Percentiles rank a stretch among this genome's conserved stretches.
Evolutionary conservation across 2,113 vertebrate genomes (phyloP).

Genomic region (Eolophus roseicapilla): DNA sequence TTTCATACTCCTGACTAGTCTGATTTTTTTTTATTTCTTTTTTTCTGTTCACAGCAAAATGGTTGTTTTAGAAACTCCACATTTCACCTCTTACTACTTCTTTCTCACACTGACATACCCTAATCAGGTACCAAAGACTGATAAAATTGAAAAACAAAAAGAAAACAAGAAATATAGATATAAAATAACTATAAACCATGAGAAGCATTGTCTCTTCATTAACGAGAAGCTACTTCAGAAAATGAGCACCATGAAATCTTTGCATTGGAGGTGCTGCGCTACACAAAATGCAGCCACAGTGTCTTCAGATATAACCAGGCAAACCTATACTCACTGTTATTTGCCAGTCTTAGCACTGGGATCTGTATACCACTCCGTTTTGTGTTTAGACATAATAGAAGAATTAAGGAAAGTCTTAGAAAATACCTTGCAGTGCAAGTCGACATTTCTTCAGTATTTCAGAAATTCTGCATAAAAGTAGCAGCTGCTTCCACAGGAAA

Average conservation of each 20-base stretch:
- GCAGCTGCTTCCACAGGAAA: constrained; percentile 43
- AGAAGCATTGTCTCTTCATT: not conserved
- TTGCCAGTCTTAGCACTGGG: accelerated
- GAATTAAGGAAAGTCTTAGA: not conserved
- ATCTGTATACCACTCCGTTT: accelerated
- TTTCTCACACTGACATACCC: not conserved
- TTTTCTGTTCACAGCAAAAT: not conserved
- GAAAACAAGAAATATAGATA: not conserved
- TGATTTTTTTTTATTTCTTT: not conserved
- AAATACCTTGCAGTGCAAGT: not conserved
- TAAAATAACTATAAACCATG: not conserved
- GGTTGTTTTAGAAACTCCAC: not conserved
- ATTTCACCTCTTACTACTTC: not conserved
- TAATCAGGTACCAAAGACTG: not conserved
- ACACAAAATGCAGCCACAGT: not conserved
- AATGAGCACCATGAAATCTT: not conserved
- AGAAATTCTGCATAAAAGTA: constrained; percentile 31
- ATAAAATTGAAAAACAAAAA: not conserved
- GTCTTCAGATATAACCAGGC: not conserved
- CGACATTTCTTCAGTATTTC: not conserved
- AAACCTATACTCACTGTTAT: not conserved
- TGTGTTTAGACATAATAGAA: not conserved
- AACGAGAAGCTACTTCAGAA: not conserved
- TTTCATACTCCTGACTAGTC: not conserved
- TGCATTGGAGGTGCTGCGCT: not conserved